Evolutionary conservation across 92 coral and sea anemone genomes (phyloP).

Genomic region (Phymanthus crucifer): DNA sequence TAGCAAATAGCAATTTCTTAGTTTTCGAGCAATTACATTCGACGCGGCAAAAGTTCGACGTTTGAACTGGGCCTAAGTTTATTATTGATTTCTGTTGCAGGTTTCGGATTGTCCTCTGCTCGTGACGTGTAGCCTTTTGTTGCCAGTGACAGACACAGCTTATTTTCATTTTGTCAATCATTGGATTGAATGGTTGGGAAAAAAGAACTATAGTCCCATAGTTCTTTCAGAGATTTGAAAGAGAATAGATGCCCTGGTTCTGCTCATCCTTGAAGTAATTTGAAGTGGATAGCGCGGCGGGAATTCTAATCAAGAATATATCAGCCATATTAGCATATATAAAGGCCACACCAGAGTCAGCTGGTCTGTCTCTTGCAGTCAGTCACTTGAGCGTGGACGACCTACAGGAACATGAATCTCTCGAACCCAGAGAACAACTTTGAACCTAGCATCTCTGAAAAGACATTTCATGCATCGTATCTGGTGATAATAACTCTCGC

Average conservation of each 20-base stretch:
- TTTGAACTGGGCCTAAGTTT: no score
- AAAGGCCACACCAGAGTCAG: not conserved
- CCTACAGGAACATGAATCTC: not conserved
- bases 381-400: no score
- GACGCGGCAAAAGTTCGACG: no score
- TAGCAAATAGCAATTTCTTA: no score
- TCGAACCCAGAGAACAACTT: not conserved
- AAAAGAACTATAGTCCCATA: not conserved
- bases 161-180: not conserved
- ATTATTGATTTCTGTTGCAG: not conserved
- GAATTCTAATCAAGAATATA: not conserved
- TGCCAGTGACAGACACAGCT: not conserved
- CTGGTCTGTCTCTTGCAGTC: not conserved
- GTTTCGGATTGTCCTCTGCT: not conserved
- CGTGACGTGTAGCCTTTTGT: conserved; percentile 7
- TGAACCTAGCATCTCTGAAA: conserved; percentile 24
- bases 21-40: no score
- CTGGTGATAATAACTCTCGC: conserved; percentile 47
- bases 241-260: not conserved
- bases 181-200: not conserved
- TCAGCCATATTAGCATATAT: not conserved
- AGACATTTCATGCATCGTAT: conserved; percentile 31
- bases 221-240: not conserved
- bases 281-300: not conserved
- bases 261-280: not conserved